phyloP scores from a whole-genome alignment of 2,113 vertebrate species.

The Paramormyrops kingsleyae region DNA sequence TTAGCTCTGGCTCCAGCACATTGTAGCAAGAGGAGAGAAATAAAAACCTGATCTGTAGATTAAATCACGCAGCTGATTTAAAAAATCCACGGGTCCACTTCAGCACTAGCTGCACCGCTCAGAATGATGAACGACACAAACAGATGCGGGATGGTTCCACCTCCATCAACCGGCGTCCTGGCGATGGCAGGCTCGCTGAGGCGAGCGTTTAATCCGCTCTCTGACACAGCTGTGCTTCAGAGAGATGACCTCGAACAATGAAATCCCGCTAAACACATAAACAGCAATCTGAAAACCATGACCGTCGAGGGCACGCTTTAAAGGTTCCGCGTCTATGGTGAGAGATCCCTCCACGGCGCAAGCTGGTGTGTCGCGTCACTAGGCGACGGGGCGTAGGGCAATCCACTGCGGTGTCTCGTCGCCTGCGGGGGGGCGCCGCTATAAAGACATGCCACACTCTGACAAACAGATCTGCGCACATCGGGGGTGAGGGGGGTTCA shows the following conservation, averaged over 20 bases:
- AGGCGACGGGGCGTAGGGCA: conserved; percentile 18
- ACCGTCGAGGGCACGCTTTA: neutral
- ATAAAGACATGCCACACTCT: conserved; percentile 14
- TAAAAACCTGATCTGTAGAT: neutral
- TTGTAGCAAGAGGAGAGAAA: neutral
- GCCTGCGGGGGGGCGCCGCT: neutral
- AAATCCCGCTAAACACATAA: neutral
- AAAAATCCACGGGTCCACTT: neutral
- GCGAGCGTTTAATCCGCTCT: neutral
- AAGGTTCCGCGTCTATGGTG: neutral
- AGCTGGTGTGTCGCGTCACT: neutral
- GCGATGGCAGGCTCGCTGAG: neutral
- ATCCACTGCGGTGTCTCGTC: neutral
- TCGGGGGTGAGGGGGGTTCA: neutral
- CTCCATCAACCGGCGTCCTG: neutral
- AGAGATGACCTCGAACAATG: neutral
- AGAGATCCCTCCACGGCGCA: neutral
- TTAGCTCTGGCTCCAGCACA: neutral
- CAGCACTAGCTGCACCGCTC: neutral
- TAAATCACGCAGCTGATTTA: neutral
- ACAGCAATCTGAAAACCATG: neutral
- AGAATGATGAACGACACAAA: neutral
- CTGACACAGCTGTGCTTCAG: neutral
- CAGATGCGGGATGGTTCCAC: neutral
- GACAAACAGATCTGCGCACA: conserved; percentile 24